Percentiles rank a stretch among this genome's conserved stretches.
Conservation (phyloP, 2,113 vertebrate species). For the human (Homo sapiens) region DNA sequence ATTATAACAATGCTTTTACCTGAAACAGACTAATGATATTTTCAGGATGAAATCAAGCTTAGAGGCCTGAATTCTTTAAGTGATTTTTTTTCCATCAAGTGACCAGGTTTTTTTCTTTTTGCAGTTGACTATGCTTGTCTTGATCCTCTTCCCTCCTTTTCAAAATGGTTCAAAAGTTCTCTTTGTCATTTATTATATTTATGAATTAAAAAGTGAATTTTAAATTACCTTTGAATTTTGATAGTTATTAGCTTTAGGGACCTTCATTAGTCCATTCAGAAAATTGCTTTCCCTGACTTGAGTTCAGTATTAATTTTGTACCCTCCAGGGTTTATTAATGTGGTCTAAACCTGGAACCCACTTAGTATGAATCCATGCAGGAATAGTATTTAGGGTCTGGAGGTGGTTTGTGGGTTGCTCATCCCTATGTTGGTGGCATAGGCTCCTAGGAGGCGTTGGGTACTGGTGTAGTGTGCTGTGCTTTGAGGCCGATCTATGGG, state of each 20-base stretch:
- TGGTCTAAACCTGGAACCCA: neutral
- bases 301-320: neutral
- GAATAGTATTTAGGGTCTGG: neutral
- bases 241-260: neutral
- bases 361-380: neutral
- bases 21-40: neutral
- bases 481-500: fast-evolving
- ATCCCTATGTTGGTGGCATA: no score
- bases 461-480: neutral
- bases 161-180: neutral
- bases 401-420: neutral
- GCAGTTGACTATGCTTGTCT: neutral
- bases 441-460: neutral
- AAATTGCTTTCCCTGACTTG: neutral
- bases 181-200: neutral
- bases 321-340: neutral
- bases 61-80: slow-evolving; percentile 24
- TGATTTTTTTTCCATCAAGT: neutral
- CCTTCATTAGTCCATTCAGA: neutral
- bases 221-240: slow-evolving; percentile 27
- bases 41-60: neutral
- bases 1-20: neutral
- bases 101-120: neutral
- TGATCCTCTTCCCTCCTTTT: neutral
- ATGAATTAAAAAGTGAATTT: slow-evolving; percentile 1